These are phyloP conservation scores for Panagrolaimus sp. DNA, from an alignment of 1,140 invertebrate species.

Conservation along the genomic window DNA sequence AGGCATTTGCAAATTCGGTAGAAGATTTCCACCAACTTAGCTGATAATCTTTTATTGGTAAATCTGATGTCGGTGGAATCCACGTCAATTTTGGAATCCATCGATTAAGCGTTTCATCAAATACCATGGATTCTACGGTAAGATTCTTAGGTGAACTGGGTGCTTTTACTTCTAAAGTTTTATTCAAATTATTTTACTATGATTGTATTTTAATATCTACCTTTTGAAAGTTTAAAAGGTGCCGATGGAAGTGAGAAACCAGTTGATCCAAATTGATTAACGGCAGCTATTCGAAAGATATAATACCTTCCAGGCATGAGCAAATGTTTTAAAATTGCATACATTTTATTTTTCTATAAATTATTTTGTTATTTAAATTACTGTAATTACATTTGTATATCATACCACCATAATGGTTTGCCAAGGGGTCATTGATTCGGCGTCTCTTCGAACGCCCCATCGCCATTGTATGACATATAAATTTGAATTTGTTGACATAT, in stretches of 20 bases:
- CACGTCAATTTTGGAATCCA: slow-evolving; percentile 38
- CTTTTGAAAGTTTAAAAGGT: slow-evolving; percentile 52
- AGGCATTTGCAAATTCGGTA: slow-evolving; percentile 19
- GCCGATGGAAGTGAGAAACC: slow-evolving; percentile 44
- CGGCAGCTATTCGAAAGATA: slow-evolving; percentile 46
- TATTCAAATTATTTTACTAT: neutral
- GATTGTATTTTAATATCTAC: neutral
- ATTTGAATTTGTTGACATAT: slow-evolving; percentile 45
- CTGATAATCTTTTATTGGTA: slow-evolving; percentile 50
- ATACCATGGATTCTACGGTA: slow-evolving; percentile 25
- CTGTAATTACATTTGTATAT: neutral
- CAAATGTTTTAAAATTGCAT: slow-evolving; percentile 52
- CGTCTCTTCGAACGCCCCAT: slow-evolving; percentile 46
- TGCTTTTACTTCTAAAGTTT: slow-evolving; percentile 37
- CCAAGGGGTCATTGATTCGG: slow-evolving; percentile 49
- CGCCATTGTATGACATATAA: slow-evolving; percentile 52
- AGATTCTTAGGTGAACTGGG: slow-evolving; percentile 42
- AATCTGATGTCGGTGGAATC: slow-evolving; percentile 46
- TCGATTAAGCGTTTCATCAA: neutral
- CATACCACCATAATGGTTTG: slow-evolving; percentile 47
- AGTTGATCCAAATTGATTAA: slow-evolving; percentile 35
- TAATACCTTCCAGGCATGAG: slow-evolving; percentile 52
- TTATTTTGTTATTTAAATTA: neutral
- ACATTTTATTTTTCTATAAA: slow-evolving; percentile 52
- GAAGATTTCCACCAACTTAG: slow-evolving; percentile 27